Evolutionary conservation across 1,140 invertebrate genomes (phyloP).

Genomic region (Babylonia areolata): DNA sequence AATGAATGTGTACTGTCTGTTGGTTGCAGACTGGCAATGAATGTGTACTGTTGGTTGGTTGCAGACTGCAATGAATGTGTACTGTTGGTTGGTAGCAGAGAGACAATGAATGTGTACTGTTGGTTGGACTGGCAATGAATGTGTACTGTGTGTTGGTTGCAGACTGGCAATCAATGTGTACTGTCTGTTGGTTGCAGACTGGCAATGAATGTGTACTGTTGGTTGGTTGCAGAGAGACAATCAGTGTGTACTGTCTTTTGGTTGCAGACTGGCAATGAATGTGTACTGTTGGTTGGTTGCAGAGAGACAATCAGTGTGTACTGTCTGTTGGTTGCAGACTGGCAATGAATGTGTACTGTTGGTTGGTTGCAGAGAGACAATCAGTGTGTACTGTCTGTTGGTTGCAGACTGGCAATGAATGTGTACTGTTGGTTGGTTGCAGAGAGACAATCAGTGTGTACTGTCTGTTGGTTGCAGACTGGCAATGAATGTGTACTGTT

Average conservation of each 20-base stretch:
- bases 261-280: conserved; percentile 24
- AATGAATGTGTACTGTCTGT: conserved; percentile 18
- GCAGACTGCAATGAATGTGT: conserved; percentile 25
- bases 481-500: conserved; percentile 24
- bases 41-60: conserved; percentile 8
- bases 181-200: conserved; percentile 2
- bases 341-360: conserved; percentile 24
- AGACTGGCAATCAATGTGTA: conserved; percentile 25
- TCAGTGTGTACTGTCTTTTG: conserved; percentile 11
- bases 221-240: not conserved
- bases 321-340: conserved; percentile 2
- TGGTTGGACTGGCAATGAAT: conserved; percentile 19
- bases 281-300: not conserved
- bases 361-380: not conserved
- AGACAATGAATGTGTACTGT: conserved; percentile 16
- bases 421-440: not conserved
- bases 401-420: conserved; percentile 24
- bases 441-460: conserved; percentile 19
- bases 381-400: conserved; percentile 14
- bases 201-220: conserved; percentile 24
- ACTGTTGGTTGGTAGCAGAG: not conserved
- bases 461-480: conserved; percentile 2
- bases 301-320: conserved; percentile 19
- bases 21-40: conserved; percentile 19
- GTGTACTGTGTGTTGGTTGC: not conserved